These are phyloP conservation scores for Melanchra persicariae DNA, from an alignment of 2,888 invertebrate species.

Conservation along the genomic window DNA sequence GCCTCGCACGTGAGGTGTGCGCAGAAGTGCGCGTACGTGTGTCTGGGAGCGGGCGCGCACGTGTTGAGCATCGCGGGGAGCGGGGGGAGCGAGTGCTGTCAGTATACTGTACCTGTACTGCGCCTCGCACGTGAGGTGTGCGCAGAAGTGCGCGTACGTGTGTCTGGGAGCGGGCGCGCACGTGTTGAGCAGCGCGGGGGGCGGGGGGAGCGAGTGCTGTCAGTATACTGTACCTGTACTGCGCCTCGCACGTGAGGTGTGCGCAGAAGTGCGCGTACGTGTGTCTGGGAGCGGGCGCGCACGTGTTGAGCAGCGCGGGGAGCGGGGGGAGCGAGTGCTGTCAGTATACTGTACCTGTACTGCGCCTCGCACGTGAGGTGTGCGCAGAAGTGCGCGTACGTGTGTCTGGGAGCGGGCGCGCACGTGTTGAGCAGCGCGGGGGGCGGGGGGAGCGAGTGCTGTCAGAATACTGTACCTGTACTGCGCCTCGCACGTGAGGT, in stretches of 20 bases:
- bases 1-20: slow-evolving; percentile 91
- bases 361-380: slow-evolving; percentile 98
- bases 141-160: slow-evolving; percentile 97
- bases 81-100: slow-evolving; percentile 94
- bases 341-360: slow-evolving; percentile 77
- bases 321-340: slow-evolving; percentile 92
- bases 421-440: slow-evolving; percentile 98
- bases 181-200: slow-evolving; percentile 96
- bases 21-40: slow-evolving; percentile 97
- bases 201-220: neutral
- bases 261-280: slow-evolving; percentile 98
- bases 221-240: slow-evolving; percentile 82
- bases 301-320: slow-evolving; percentile 97
- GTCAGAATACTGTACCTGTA: slow-evolving; percentile 77
- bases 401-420: slow-evolving; percentile 95
- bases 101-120: slow-evolving; percentile 85
- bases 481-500: slow-evolving; percentile 97
- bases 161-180: slow-evolving; percentile 97
- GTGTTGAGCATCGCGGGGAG: slow-evolving; percentile 98
- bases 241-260: slow-evolving; percentile 98
- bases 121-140: slow-evolving; percentile 98
- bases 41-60: slow-evolving; percentile 96
- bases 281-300: slow-evolving; percentile 96
- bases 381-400: slow-evolving; percentile 97
- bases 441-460: neutral